Percentiles rank a stretch among this genome's conserved stretches.
Conservation (phyloP, 2,888 invertebrate species). For the Trachelus iudaicus region DNA sequence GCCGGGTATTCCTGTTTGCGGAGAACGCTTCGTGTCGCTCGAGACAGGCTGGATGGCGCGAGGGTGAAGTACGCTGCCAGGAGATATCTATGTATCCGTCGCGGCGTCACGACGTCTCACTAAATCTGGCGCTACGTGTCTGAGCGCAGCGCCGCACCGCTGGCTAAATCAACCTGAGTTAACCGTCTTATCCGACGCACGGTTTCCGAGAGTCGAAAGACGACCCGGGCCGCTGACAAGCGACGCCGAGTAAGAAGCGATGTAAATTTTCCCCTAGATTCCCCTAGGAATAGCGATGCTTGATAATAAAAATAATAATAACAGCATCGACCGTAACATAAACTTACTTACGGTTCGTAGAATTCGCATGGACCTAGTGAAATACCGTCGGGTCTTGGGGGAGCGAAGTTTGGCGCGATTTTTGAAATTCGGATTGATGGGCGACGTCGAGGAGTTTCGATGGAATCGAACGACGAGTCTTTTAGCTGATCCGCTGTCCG, state of each 20-base stretch:
- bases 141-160: constrained; percentile 47
- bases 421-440: background rate
- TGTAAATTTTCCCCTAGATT: background rate
- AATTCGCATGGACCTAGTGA: background rate
- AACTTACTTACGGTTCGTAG: background rate
- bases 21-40: constrained; percentile 42
- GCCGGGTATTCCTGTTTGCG: constrained; percentile 56
- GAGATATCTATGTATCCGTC: constrained; percentile 64
- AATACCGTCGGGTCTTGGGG: background rate
- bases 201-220: constrained; percentile 39
- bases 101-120: constrained; percentile 62
- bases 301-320: background rate
- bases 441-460: background rate
- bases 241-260: background rate
- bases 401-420: background rate
- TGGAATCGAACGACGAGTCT: background rate
- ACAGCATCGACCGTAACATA: background rate
- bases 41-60: constrained; percentile 43
- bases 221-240: background rate
- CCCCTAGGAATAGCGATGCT: background rate
- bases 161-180: constrained; percentile 62
- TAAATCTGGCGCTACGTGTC: constrained; percentile 64
- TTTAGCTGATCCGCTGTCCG: background rate
- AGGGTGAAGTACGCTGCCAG: constrained; percentile 51
- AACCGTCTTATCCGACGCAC: constrained; percentile 60